These are phyloP conservation scores for Hafferia zeledoni DNA, from an alignment of 2,797 vertebrate genomes.

Conservation along the genomic window DNA sequence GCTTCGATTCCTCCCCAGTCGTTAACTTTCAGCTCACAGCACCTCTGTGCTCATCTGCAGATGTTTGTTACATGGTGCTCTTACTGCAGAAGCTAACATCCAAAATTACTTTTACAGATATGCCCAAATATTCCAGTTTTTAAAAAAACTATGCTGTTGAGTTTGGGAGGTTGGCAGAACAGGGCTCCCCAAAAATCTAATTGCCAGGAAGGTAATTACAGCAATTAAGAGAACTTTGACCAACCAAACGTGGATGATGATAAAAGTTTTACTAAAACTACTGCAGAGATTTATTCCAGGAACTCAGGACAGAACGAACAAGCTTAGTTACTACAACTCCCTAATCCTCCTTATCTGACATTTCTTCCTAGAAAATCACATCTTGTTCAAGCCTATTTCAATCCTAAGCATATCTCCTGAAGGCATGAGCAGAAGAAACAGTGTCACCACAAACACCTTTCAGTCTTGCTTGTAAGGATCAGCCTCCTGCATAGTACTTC, in stretches of 20 bases:
- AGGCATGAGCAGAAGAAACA: background rate
- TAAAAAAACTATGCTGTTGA: background rate
- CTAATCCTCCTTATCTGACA: background rate
- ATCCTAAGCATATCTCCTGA: background rate
- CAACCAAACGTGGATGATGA: accelerated
- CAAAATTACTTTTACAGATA: background rate
- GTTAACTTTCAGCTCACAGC: background rate
- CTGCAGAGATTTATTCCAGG: background rate
- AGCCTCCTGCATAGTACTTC: background rate
- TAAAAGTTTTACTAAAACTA: background rate
- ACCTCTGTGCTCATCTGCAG: background rate
- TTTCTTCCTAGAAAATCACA: background rate
- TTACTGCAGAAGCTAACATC: background rate
- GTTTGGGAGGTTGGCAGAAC: background rate
- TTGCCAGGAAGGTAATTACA: background rate
- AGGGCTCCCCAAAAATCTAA: background rate
- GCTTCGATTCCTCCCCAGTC: background rate
- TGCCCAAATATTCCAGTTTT: background rate
- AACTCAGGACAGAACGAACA: background rate
- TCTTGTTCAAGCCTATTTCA: background rate
- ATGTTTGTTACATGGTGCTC: background rate
- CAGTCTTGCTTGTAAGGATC: background rate
- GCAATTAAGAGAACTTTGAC: background rate
- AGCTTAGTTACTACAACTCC: background rate
- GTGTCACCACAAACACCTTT: background rate